Base-by-base conservation (phyloP, 2,113 vertebrate genomes). In the Leptocoma aspasia region DNA sequence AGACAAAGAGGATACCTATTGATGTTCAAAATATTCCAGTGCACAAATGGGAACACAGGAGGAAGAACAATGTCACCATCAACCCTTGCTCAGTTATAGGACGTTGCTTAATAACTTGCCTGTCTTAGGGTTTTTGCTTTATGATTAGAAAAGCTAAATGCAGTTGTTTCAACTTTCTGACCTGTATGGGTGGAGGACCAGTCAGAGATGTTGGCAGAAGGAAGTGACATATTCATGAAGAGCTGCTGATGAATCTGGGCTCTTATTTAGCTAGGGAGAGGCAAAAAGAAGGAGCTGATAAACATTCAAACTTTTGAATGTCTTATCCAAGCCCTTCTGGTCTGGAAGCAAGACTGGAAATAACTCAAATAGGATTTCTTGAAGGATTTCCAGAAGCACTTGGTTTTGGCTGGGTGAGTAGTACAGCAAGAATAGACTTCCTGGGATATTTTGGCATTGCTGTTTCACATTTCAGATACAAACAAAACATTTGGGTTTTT, bases 321-420 rank as follows among this genome's bases (percentile, higher is more conserved):
- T 15, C 50, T 79, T 86, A 66, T 82, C 63, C 94, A 94, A 87
- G 42, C 54, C 49, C 77, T 44, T 63, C 69, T 96, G 95, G 82
- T 92, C 65, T 95, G 86, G 93, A 96, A 89, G 19, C 17, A 73
- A 57, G 71, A 80, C 60, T 92, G 61, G 79, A 95, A 96, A 92
- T 85, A 94, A 89, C 23, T 89, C 52, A 80, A 83, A 88, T 18
- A 93, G 26, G 47, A 90, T 90, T 92, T 94, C 52, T 96, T 96
- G 87, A 96, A 95, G 85, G 50, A 96, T 92, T 94, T 96, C 80
- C 96, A 96, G 82, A 85, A 90, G 33, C 10, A 56, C 57, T 91
- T 80, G 92, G 93, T 50, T 96, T 96, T 94, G 91, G 85, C 89
- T 92, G 65, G 13, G 65, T 88, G 52, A 95, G 50, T 65, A 84